Base-by-base conservation (phyloP, 2,888 invertebrate species). In the Periphyllus acericola region DNA sequence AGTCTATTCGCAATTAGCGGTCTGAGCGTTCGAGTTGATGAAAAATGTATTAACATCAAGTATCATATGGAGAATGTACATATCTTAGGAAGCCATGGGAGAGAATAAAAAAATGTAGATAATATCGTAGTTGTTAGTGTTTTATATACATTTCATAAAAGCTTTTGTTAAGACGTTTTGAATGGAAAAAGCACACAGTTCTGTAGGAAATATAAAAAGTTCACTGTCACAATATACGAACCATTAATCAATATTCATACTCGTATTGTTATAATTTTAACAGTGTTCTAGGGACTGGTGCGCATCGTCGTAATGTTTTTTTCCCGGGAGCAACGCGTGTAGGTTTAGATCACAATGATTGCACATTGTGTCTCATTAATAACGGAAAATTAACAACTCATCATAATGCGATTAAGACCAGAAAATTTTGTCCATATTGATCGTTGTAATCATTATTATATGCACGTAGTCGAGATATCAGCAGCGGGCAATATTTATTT, bases 231-330 rank as follows among this genome's bases (percentile, higher is more conserved):
- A 11, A n/a, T 14, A 36, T 74, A 55, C 29, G 83, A 55, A 55
- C 55, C 29, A 83, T 83, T 83, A 83, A 83, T 83, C 74, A 83
- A 83, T 83, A 72, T 76, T 55, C 29, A 55, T 83, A 72, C 52
- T 55, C 29, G 34, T 83, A 74, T 83, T 25, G 4, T 52, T 68
- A 81, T 55, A 9, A 60, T 79, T 55, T 55, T 55, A 74, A 83
- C 72, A 83, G n/a, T 29, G 52, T 21, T 46, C 25, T 52, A 46
- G 25, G 46, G 25, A 46, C 32, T 46, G 46, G 14, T 81, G n/a
- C 68, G n/a, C 40, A 52, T 72, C 71, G 25, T 72, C 71, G 25
- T 34, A 52, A 72, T 52, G 72, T 55, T 17, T 52, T 83, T 72
- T n/a, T n/a, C n/a, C 36, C 17, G 46, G 29, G 71, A 71, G 29